A percentile compares a stretch with the other conserved stretches of the same genome.
These are phyloP conservation scores for Embidobia sp. DNA, from an alignment of 2,888 invertebrate species.

Conservation along the genomic window DNA sequence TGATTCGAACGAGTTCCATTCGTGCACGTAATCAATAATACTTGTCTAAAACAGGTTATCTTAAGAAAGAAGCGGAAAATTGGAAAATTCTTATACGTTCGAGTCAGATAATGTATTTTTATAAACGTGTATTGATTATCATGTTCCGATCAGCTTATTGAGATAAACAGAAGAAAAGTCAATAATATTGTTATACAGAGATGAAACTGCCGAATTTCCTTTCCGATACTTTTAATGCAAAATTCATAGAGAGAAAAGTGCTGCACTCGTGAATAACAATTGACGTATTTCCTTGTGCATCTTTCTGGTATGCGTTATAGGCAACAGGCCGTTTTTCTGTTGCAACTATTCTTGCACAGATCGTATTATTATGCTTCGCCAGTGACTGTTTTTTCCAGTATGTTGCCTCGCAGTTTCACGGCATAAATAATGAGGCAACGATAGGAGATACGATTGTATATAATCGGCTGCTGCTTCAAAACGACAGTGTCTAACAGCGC, in stretches of 20 bases:
- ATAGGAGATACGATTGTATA: conserved; percentile 55
- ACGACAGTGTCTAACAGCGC: conserved; percentile 55
- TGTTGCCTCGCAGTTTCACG: conserved; percentile 55
- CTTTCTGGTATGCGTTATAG: conserved; percentile 7
- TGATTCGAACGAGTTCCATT: too few species aligned
- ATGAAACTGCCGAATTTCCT: too few species aligned
- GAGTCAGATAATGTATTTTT: too few species aligned
- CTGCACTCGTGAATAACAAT: conserved; percentile 18
- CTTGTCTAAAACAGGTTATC: too few species aligned
- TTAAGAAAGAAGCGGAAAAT: too few species aligned
- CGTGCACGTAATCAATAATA: too few species aligned
- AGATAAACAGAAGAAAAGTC: too few species aligned
- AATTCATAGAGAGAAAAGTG: background rate
- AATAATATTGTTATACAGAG: too few species aligned
- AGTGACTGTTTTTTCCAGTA: conserved; percentile 64
- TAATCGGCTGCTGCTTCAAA: conserved; percentile 41
- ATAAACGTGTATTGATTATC: too few species aligned
- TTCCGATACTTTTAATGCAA: too few species aligned
- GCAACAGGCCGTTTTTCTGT: conserved; percentile 30
- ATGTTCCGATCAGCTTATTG: too few species aligned
- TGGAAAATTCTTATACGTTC: too few species aligned
- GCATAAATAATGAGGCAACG: conserved; percentile 65
- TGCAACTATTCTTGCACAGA: conserved; percentile 50
- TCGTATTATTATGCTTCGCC: conserved; percentile 58
- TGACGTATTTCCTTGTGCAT: conserved; percentile 9